Evolutionary conservation across 2,888 invertebrate genomes (phyloP).

Genomic region (Margaritifera margaritifera): DNA sequence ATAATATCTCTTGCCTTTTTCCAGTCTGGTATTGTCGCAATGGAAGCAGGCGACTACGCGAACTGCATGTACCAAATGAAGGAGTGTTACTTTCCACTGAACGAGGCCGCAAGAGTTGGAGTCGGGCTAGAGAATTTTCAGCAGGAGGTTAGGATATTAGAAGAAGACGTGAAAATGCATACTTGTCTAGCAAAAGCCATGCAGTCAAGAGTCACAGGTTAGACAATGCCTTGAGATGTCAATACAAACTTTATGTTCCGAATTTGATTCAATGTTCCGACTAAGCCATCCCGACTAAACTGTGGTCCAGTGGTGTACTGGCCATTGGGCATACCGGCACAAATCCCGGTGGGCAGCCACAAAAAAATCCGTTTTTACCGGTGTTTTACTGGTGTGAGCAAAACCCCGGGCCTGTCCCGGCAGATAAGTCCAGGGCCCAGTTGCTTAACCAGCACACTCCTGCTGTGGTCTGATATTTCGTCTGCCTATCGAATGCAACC

Average conservation of each 20-base stretch:
- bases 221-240: background rate
- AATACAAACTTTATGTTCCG: background rate
- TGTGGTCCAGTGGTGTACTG: too few species aligned
- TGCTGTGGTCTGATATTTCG: too few species aligned
- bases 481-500: too few species aligned
- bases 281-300: too few species aligned
- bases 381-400: too few species aligned
- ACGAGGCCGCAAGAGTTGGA: constrained; percentile 26
- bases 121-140: constrained; percentile 6
- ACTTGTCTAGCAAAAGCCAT: constrained; percentile 36
- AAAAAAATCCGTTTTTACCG: too few species aligned
- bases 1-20: constrained; percentile 11
- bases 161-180: constrained; percentile 37
- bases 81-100: constrained; percentile 35
- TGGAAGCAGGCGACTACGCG: constrained; percentile 21
- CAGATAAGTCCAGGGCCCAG: too few species aligned
- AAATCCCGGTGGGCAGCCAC: too few species aligned
- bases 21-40: constrained; percentile 12
- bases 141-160: constrained; percentile 21
- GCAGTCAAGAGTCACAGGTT: constrained; percentile 43
- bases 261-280: too few species aligned
- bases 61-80: constrained; percentile 28
- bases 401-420: too few species aligned
- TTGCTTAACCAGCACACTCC: too few species aligned
- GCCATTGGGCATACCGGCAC: too few species aligned